Conservation (phyloP, 2,113 vertebrate genomes). For the Tylochromis polylepis region DNA sequence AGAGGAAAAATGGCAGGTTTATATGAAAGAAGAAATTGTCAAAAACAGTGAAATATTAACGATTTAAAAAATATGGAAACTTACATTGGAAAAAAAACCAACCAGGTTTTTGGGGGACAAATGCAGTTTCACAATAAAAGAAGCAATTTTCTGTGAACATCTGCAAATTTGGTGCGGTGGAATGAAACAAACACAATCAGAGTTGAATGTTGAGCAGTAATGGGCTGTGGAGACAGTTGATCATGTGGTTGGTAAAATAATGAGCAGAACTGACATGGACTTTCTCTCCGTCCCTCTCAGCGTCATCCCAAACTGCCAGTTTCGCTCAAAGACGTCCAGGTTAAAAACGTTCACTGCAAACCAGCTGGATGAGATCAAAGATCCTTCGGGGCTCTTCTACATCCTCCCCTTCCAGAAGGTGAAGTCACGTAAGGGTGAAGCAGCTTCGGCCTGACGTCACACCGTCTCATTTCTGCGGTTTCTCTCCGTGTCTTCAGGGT, state of each 20-base stretch:
- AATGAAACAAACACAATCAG: accelerated
- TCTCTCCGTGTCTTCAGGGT: constrained; percentile 74
- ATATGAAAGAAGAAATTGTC: not conserved
- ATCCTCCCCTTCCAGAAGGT: constrained; percentile 98
- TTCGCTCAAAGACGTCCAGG: constrained; percentile 93
- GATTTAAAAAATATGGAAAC: too few species aligned
- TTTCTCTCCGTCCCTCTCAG: constrained; percentile 54
- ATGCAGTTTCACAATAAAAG: too few species aligned
- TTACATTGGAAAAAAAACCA: too few species aligned
- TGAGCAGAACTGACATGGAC: not conserved
- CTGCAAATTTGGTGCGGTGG: accelerated
- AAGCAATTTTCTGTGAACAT: too few species aligned
- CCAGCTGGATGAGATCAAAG: constrained; percentile 97
- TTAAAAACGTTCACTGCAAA: constrained; percentile 97
- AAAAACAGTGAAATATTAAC: too few species aligned
- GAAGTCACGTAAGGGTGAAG: not conserved
- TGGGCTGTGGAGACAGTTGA: not conserved
- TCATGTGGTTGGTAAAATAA: not conserved
- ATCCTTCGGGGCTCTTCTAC: constrained; percentile 95
- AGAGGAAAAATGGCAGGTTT: not conserved
- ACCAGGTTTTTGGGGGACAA: too few species aligned
- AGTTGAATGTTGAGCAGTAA: not conserved
- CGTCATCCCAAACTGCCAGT: constrained; percentile 96
- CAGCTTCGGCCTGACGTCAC: not conserved
- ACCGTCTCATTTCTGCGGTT: not conserved